Conservation (phyloP, 2,888 invertebrate genomes). For the Clivina fossor region DNA sequence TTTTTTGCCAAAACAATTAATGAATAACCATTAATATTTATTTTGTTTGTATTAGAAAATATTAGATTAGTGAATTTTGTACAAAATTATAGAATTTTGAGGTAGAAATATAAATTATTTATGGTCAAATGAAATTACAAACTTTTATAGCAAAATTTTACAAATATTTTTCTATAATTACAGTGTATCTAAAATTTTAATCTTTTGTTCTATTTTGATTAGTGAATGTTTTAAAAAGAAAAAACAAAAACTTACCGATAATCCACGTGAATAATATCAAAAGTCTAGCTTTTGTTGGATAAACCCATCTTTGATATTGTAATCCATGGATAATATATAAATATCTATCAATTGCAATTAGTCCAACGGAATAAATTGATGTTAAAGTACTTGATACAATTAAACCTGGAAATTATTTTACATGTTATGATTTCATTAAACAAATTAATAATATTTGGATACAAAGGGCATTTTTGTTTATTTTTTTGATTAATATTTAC, state of each 20-base stretch:
- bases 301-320: constrained; percentile 64
- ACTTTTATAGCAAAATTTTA: too few relatives aligned
- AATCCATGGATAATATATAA: constrained; percentile 66
- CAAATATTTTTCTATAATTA: too few relatives aligned
- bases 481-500: constrained; percentile 42
- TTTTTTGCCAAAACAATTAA: too few relatives aligned
- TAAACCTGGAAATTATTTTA: constrained; percentile 55
- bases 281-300: constrained; percentile 59
- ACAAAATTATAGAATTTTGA: too few relatives aligned
- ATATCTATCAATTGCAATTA: constrained; percentile 66
- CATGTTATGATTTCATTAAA: constrained; percentile 6
- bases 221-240: too few relatives aligned
- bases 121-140: too few relatives aligned
- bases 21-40: neutral
- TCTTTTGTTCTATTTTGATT: too few relatives aligned
- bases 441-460: neutral
- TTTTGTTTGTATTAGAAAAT: neutral
- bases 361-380: constrained; percentile 64
- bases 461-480: neutral
- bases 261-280: constrained; percentile 61
- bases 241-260: constrained; percentile 57
- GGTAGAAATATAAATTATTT: too few relatives aligned
- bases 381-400: constrained; percentile 65
- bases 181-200: neutral
- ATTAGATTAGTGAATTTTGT: neutral